Evolutionary conservation across 2,888 invertebrate genomes (phyloP).

Genomic region (Sinhomidia bicolor): DNA sequence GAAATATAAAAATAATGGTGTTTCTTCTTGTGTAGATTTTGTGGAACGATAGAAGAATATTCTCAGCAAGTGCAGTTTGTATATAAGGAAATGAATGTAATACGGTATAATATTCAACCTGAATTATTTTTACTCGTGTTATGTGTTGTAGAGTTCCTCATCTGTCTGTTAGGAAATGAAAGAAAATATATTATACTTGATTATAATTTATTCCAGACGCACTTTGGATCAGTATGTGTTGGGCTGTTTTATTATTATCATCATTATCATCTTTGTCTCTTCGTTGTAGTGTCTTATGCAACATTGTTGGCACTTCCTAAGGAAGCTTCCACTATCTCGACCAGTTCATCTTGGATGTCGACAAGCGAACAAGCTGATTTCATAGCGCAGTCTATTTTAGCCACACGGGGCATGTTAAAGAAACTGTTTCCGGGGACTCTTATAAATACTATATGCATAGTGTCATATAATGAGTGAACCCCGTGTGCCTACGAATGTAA

Average conservation of each 20-base stretch:
- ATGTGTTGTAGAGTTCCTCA: too few relatives aligned
- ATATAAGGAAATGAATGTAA: background rate
- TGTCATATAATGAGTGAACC: background rate
- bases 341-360: constrained; percentile 28
- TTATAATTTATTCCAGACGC: constrained; percentile 54
- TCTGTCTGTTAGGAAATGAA: too few relatives aligned
- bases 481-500: background rate
- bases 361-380: background rate
- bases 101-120: background rate
- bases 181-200: constrained; percentile 49
- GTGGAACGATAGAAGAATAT: background rate
- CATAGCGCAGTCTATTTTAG: background rate
- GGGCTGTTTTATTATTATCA: constrained; percentile 28
- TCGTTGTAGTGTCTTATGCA: constrained; percentile 9
- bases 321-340: background rate
- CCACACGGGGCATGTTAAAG: too few relatives aligned
- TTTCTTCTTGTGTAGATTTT: background rate
- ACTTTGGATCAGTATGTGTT: constrained; percentile 54
- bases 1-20: constrained; percentile 27
- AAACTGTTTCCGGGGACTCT: constrained; percentile 15
- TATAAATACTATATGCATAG: too few relatives aligned
- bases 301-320: constrained; percentile 17
- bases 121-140: background rate
- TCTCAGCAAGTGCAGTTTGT: background rate
- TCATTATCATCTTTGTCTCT: constrained; percentile 12